Evolutionary conservation across 37 sponge, comb jelly and placozoan genomes (phyloP).

Genomic region (Lycopodina hypogea): DNA sequence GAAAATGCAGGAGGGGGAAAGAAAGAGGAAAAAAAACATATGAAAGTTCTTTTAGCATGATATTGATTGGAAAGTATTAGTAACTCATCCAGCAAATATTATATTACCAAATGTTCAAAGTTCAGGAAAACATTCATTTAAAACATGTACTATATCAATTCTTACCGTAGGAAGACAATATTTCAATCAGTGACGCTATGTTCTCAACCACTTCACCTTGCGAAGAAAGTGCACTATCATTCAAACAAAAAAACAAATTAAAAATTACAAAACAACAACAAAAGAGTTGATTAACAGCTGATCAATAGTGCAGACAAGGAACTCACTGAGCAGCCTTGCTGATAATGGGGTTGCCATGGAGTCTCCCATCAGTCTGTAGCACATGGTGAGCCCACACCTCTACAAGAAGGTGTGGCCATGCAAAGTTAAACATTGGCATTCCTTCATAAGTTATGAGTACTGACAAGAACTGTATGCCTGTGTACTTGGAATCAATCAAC

Average conservation of each 20-base stretch:
- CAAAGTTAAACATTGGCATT: no score
- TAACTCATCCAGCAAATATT: no score
- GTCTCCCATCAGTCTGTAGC: slow-evolving; percentile 25
- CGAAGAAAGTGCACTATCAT: slow-evolving; percentile 11
- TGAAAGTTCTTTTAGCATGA: no score
- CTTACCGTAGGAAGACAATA: slow-evolving; percentile 41
- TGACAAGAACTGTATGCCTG: no score
- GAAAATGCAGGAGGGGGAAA: no score
- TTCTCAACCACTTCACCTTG: slow-evolving; percentile 61
- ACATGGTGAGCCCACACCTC: slow-evolving; percentile 47
- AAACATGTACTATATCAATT: background rate
- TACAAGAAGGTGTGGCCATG: background rate
- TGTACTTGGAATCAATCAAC: no score
- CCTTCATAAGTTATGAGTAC: no score
- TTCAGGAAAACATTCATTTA: background rate
- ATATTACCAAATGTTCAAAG: no score
- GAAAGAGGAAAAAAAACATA: no score
- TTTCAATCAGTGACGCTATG: slow-evolving; percentile 27
- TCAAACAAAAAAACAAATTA: background rate
- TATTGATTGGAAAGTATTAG: no score
- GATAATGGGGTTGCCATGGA: slow-evolving; percentile 42
- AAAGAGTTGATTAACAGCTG: no score
- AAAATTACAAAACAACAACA: background rate
- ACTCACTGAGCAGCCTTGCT: slow-evolving; percentile 46
- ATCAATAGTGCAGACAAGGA: no score